Percentiles rank a stretch among this genome's conserved stretches.
phyloP scores from a whole-genome alignment of 2,888 invertebrate genomes.

The Diplazon laetatorius region DNA sequence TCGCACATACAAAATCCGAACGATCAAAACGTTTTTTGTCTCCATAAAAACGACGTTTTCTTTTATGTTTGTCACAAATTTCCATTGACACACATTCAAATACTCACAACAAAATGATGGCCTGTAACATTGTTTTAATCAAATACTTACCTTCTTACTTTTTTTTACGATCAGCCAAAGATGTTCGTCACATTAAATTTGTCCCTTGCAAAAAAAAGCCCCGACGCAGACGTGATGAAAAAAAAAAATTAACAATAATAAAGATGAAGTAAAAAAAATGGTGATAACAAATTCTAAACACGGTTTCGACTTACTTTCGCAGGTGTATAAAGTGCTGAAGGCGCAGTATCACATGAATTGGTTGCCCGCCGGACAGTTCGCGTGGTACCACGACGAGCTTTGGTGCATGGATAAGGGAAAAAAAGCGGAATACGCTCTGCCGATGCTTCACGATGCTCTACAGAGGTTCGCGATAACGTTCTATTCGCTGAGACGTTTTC shows the following conservation, averaged over 20 bases:
- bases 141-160: no score
- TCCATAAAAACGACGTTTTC: background rate
- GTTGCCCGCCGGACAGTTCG: conserved; percentile 81
- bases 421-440: conserved; percentile 85
- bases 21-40: conserved; percentile 53
- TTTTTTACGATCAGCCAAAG: no score
- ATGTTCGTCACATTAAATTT: no score
- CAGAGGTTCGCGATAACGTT: conserved; percentile 84
- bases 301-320: conserved; percentile 62
- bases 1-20: conserved; percentile 40
- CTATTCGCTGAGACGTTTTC: conserved; percentile 80
- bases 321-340: conserved; percentile 80
- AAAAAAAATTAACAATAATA: no score
- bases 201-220: no score
- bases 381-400: conserved; percentile 81
- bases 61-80: conserved; percentile 19
- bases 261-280: no score
- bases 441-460: conserved; percentile 85
- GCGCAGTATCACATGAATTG: conserved; percentile 81
- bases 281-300: conserved; percentile 55
- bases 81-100: conserved; percentile 15
- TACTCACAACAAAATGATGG: conserved; percentile 7
- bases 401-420: conserved; percentile 81
- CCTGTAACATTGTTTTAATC: no score
- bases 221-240: conserved; percentile 44